Evolutionary conservation across 2,113 vertebrate species (phyloP).

Genomic region (Rhinichthys klamathensis): DNA sequence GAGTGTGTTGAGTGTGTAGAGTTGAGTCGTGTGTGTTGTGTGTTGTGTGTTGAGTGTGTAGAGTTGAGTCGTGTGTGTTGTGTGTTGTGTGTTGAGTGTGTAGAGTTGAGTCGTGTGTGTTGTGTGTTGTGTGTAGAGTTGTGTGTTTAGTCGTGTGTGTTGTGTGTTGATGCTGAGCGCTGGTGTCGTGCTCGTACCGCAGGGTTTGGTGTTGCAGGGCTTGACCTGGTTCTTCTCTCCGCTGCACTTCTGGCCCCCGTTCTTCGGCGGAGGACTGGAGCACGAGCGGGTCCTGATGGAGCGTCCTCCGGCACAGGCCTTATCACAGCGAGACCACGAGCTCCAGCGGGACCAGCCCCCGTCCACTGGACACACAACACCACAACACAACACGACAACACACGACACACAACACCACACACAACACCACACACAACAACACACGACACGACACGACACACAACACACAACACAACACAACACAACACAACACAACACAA

Average conservation of each 20-base stretch:
- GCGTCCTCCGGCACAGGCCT: conserved; percentile 80
- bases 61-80: background rate
- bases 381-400: background rate
- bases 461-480: too few species aligned
- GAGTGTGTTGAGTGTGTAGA: background rate
- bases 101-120: background rate
- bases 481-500: too few species aligned
- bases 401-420: background rate
- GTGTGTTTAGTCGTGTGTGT: background rate
- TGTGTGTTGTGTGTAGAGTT: too few species aligned
- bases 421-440: too few species aligned
- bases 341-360: conserved; percentile 89
- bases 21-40: background rate
- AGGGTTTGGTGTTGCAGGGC: conserved; percentile 83
- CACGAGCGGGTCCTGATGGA: conserved; percentile 84
- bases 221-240: conserved; percentile 85
- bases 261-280: conserved; percentile 88
- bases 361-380: conserved; percentile 71
- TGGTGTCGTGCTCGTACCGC: too few species aligned
- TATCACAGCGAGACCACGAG: conserved; percentile 87
- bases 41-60: background rate
- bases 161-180: too few species aligned
- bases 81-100: background rate
- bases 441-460: too few species aligned
- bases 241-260: conserved; percentile 80